Conservation (phyloP, 2,797 vertebrate species). For the Harpagifer antarcticus region DNA sequence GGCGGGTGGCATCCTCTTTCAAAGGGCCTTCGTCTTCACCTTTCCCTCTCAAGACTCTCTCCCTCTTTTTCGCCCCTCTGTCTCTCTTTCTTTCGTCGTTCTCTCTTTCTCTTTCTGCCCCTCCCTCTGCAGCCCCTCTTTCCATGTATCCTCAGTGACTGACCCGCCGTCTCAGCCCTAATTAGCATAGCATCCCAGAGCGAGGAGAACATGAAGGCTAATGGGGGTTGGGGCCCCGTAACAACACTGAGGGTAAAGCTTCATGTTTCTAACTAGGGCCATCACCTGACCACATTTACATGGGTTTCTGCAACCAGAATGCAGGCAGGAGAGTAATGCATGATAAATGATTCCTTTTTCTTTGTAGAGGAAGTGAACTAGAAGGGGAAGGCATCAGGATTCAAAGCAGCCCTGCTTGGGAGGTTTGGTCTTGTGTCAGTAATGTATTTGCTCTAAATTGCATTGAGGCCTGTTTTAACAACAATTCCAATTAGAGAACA, state of each 20-base stretch:
- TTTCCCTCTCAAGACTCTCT: conserved; percentile 66
- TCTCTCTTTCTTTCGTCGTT: conserved; percentile 40
- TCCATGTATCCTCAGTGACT: conserved; percentile 70
- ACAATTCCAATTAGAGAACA: conserved; percentile 14
- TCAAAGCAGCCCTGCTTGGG: conserved; percentile 48
- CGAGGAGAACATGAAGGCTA: conserved; percentile 78
- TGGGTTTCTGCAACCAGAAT: conserved; percentile 57
- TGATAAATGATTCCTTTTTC: conserved; percentile 66
- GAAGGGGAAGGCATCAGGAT: conserved; percentile 48
- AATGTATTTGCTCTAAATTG: conserved; percentile 40
- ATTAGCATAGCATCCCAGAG: conserved; percentile 84
- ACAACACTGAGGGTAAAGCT: conserved; percentile 70
- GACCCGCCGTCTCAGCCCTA: conserved; percentile 73
- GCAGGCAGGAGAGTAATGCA: conserved; percentile 59
- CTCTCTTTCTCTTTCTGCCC: conserved; percentile 30
- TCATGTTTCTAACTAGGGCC: conserved; percentile 70
- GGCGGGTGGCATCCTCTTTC: conserved; percentile 79
- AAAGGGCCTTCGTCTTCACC: conserved; percentile 76
- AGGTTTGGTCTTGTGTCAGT: conserved; percentile 40
- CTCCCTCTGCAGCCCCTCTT: conserved; percentile 25
- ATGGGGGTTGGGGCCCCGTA: conserved; percentile 68
- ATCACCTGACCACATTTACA: conserved; percentile 76
- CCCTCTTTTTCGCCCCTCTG: conserved; percentile 25
- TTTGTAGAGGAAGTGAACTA: conserved; percentile 44
- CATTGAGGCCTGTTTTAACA: conserved; percentile 25